Base-by-base conservation (phyloP, 2,113 vertebrate species). In the Rhea pennata region DNA sequence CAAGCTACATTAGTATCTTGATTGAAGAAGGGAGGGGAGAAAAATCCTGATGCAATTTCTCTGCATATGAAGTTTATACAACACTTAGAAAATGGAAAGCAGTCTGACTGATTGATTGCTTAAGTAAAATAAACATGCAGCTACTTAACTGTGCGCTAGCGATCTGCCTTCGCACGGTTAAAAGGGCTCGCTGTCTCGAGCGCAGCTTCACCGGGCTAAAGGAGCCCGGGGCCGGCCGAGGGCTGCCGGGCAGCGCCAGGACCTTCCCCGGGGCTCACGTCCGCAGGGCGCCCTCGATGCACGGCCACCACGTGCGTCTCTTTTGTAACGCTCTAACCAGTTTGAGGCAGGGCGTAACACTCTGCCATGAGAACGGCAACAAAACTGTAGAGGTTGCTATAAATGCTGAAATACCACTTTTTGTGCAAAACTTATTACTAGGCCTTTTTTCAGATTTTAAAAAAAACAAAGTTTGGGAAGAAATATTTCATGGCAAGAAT, bases 111-210 rank as follows among this genome's bases (percentile, higher is more conserved):
- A 96, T 78, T 61, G 93, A 97, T 95, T 87, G 80, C 78, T 91
- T 48, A 53, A 87, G 64, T 92, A 95, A 96, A 91, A 96, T 92
- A 97, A 97, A 96, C 94, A 94, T 67, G 71, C 7, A 56, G 82
- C 67, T 91, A 92, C 89, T 95, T 93, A 95, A 92, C 91, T 96
- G 77, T 79, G 89, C 76, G 88, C 86, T 64, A 56, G 79, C 80
- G 73, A 50, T 87, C 91, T 79, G 70, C 59, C 67, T 93, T 51
- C 54, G n/a, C 29, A 65, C 59, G 91, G 89, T 73, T 93, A 82
- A 77, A 94, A 94, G 87, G 58, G 36, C 36, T 36, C 36, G 36
- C 36, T 6, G 36, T 36, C 36, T 36, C 36, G 36, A 36, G 36
- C 36, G 36, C 36, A 36, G 36, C 36, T 36, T 36, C 36, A 36